These are phyloP conservation scores for Micoletzkya japonica DNA, from an alignment of 2,888 invertebrate genomes.

Conservation along the genomic window DNA sequence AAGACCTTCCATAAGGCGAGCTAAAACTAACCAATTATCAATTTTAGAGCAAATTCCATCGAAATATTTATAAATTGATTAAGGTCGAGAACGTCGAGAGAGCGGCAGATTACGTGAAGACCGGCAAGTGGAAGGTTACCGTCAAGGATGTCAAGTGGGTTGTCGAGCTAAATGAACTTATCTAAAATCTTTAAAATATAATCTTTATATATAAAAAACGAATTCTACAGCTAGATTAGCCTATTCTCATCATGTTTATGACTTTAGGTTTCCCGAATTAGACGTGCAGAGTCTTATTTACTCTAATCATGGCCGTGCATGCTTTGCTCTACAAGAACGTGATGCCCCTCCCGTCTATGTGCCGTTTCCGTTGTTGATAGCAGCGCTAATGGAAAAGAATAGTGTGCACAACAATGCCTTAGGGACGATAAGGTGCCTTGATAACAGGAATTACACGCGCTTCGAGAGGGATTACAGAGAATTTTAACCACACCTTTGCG, in stretches of 20 bases:
- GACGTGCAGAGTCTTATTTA: too few relatives aligned
- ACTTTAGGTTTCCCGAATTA: too few relatives aligned
- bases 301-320: too few relatives aligned
- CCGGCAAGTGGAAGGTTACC: conserved; percentile 63
- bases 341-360: too few relatives aligned
- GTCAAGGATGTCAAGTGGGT: conserved; percentile 44
- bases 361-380: too few relatives aligned
- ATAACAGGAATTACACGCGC: neutral
- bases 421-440: neutral
- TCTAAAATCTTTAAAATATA: neutral
- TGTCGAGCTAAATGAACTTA: neutral
- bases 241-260: too few relatives aligned
- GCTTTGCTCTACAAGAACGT: too few relatives aligned
- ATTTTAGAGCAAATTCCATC: too few relatives aligned
- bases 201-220: too few relatives aligned
- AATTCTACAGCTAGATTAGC: too few relatives aligned
- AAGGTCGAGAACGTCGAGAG: conserved; percentile 44
- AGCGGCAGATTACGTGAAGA: conserved; percentile 57
- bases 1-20: conserved; percentile 34
- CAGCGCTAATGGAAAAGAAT: neutral
- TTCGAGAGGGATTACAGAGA: too few relatives aligned
- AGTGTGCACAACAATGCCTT: neutral
- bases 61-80: neutral
- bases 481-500: too few relatives aligned
- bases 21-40: neutral